Percentiles rank a stretch among this genome's conserved stretches.
Conservation (phyloP, 2,888 invertebrate species). For the Slavum lentiscoides region DNA sequence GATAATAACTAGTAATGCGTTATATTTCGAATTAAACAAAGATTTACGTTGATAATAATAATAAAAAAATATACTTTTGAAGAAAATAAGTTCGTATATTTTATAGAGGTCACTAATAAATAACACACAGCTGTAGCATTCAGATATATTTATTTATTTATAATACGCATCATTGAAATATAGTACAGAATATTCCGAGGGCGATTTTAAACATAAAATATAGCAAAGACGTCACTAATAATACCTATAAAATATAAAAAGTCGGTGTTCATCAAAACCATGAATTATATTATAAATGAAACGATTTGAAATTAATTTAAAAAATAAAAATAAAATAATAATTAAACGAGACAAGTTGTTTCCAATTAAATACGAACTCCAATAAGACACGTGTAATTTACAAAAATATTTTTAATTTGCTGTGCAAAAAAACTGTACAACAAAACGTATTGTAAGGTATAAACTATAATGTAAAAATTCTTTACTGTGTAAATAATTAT, state of each 20-base stretch:
- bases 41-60: conserved; percentile 32
- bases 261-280: background rate
- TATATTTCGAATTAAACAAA: conserved; percentile 24
- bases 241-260: background rate
- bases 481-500: background rate
- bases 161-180: conserved; percentile 30
- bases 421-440: no score
- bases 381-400: no score
- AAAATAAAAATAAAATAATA: background rate
- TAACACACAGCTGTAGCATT: conserved; percentile 27
- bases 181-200: background rate
- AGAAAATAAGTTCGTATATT: conserved; percentile 10
- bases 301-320: background rate
- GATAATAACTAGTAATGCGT: background rate
- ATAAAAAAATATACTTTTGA: background rate
- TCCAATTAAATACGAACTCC: no score
- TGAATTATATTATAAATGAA: background rate
- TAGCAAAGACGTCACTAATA: background rate
- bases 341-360: background rate
- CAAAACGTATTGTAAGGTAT: background rate
- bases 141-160: background rate
- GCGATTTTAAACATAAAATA: conserved; percentile 19
- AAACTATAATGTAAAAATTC: background rate
- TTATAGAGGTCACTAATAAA: conserved; percentile 32
- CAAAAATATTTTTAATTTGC: no score